Percentiles rank a stretch among this genome's conserved stretches.
These are phyloP conservation scores for Heliconius eleuchia DNA, from an alignment of 1,140 invertebrate species.

Conservation along the genomic window DNA sequence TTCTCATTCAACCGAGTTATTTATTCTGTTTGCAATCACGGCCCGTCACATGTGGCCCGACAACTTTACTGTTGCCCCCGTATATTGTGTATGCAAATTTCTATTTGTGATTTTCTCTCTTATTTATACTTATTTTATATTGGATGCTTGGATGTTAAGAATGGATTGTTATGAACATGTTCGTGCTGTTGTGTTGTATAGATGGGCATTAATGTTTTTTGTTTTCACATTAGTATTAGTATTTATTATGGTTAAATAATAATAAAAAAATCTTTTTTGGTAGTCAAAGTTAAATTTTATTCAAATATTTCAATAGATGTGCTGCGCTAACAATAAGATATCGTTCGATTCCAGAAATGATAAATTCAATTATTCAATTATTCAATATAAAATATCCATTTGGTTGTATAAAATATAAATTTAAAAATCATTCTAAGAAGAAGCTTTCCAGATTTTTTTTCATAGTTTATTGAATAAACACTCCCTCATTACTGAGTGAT, in stretches of 20 bases:
- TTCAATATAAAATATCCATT: no score
- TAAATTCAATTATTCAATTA: no score
- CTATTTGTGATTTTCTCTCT: constrained; percentile 38
- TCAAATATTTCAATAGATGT: no score
- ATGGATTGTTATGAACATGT: neutral
- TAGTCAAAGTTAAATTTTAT: no score
- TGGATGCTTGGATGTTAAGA: neutral
- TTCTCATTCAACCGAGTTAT: constrained; percentile 31
- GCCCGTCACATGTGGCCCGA: constrained; percentile 39
- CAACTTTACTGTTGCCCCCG: constrained; percentile 34
- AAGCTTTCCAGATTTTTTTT: no score
- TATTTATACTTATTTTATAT: constrained; percentile 24
- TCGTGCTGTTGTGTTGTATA: neutral
- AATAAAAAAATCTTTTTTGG: neutral
- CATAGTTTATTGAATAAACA: no score
- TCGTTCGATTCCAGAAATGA: no score
- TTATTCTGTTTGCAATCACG: constrained; percentile 41
- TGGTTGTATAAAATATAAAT: no score
- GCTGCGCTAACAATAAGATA: no score
- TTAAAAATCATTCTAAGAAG: no score
- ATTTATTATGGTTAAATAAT: no score
- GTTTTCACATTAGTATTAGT: neutral
- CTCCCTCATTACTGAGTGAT: no score
- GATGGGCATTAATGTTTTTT: neutral
- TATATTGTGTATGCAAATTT: constrained; percentile 43